These are phyloP conservation scores for Odocoileus hemionus DNA, from an alignment of 2,113 vertebrate genomes.

Conservation along the genomic window DNA sequence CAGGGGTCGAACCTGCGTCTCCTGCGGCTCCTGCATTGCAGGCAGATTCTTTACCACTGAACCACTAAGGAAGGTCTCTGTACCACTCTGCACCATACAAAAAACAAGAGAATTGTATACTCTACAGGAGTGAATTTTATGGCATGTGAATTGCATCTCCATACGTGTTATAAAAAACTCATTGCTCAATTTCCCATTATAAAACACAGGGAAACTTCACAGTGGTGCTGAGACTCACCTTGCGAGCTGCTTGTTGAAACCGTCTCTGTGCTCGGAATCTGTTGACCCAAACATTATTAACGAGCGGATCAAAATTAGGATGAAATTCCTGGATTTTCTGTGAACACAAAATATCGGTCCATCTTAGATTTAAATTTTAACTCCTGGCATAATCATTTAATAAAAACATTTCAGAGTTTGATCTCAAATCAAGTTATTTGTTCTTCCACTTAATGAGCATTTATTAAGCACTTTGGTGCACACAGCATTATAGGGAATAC, in stretches of 20 bases:
- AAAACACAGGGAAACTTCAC: neutral
- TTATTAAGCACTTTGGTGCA: neutral
- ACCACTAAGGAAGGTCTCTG: neutral
- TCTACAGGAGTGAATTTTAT: neutral
- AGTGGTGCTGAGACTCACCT: conserved; percentile 80
- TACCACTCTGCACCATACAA: neutral
- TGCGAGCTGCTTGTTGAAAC: conserved; percentile 90
- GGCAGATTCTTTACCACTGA: neutral
- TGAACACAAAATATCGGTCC: neutral
- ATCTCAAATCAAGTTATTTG: neutral
- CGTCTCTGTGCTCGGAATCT: conserved; percentile 79
- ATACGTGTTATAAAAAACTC: neutral
- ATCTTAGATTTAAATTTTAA: conserved; percentile 1
- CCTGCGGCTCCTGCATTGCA: neutral
- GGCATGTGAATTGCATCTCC: neutral
- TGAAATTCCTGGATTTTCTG: conserved; percentile 63
- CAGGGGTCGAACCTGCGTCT: neutral
- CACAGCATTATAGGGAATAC: neutral
- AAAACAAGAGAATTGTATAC: neutral
- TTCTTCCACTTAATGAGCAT: neutral
- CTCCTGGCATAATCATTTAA: neutral
- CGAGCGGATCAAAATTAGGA: conserved; percentile 83
- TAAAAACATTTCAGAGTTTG: neutral
- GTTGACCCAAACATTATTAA: conserved; percentile 80
- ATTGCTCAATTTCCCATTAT: neutral